A percentile compares a stretch with the other conserved stretches of the same genome.
Evolutionary conservation across 2,797 vertebrate genomes (phyloP).

Genomic region (Furcifer pardalis): DNA sequence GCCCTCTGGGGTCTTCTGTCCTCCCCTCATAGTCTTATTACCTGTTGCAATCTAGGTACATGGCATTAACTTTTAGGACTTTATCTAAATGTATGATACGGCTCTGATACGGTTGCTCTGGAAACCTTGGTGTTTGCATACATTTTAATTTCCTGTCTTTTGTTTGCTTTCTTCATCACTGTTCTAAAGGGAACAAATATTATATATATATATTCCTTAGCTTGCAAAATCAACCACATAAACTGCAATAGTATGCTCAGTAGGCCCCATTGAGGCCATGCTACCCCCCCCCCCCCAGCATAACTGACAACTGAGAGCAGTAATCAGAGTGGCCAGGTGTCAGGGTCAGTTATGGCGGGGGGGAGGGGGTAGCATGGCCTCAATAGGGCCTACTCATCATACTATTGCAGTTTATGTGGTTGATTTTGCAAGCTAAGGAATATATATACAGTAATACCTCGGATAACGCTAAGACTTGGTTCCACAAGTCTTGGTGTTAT

Average conservation of each 20-base stretch:
- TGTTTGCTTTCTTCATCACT: constrained; percentile 70
- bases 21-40: neutral
- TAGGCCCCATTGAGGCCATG: constrained; percentile 39
- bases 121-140: constrained; percentile 70
- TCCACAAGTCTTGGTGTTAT: too few relatives aligned
- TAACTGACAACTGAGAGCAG: neutral
- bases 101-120: constrained; percentile 65
- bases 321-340: too few relatives aligned
- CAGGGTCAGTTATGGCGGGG: neutral
- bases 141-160: constrained; percentile 75
- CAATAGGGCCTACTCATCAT: constrained; percentile 44
- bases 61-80: constrained; percentile 72
- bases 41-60: constrained; percentile 42
- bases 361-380: constrained; percentile 41
- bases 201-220: constrained; percentile 19
- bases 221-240: constrained; percentile 42
- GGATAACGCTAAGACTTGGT: too few relatives aligned
- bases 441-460: too few relatives aligned
- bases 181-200: constrained; percentile 46
- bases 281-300: constrained; percentile 50
- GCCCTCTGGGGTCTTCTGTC: constrained; percentile 21
- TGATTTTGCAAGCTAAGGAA: constrained; percentile 55
- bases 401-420: constrained; percentile 4
- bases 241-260: constrained; percentile 44
- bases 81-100: constrained; percentile 53